Conservation (phyloP, 2,113 vertebrate genomes). For the Podarcis raffonei region DNA sequence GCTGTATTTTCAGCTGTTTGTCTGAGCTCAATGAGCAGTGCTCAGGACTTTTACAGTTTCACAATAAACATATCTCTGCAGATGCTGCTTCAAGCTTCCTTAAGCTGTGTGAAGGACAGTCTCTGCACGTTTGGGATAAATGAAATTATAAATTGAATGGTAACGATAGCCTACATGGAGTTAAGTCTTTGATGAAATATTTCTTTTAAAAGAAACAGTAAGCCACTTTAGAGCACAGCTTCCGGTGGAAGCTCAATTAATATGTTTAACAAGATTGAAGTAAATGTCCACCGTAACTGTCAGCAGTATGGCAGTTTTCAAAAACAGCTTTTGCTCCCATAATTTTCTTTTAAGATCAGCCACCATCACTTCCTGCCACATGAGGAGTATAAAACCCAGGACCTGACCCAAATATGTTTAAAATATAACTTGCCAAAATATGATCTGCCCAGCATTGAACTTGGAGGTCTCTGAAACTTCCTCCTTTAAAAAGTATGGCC, state of each 20-base stretch:
- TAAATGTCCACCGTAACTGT: conserved; percentile 79
- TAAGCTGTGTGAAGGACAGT: conserved; percentile 40
- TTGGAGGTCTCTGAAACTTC: background rate
- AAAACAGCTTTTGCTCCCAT: conserved; percentile 74
- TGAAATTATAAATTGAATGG: conserved; percentile 34
- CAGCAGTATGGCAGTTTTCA: conserved; percentile 76
- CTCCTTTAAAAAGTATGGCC: background rate
- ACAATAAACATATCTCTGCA: conserved; percentile 74
- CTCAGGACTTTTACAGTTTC: conserved; percentile 70
- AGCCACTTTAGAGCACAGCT: conserved; percentile 67
- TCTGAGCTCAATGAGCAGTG: conserved; percentile 69
- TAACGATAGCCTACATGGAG: conserved; percentile 42
- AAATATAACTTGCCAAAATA: background rate
- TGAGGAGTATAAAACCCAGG: background rate
- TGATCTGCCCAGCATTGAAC: background rate
- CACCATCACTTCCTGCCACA: background rate
- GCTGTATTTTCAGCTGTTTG: conserved; percentile 81
- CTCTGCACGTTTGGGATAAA: conserved; percentile 58
- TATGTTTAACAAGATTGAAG: conserved; percentile 78
- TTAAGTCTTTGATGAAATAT: conserved; percentile 63
- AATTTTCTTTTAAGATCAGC: conserved; percentile 67
- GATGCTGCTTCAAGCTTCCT: conserved; percentile 61
- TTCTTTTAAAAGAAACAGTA: conserved; percentile 70
- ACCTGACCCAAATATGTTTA: background rate
- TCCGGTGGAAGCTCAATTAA: conserved; percentile 77